Evolutionary conservation across 2,888 invertebrate genomes (phyloP).

Genomic region (Metacarcinus magister): DNA sequence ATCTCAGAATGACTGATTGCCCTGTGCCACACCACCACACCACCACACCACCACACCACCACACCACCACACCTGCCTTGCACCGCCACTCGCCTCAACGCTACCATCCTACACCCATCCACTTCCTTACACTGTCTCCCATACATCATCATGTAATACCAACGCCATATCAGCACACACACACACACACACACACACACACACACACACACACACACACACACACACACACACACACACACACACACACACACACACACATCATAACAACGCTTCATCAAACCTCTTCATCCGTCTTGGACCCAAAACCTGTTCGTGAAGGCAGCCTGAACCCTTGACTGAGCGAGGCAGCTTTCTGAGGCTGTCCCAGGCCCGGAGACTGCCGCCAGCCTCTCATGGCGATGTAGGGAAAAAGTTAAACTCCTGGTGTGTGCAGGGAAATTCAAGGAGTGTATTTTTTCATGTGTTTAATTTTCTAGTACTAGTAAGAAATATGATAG

Average conservation of each 20-base stretch:
- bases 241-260: slow-evolving; percentile 60
- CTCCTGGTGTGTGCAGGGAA: not conserved
- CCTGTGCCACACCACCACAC: not conserved
- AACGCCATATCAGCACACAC: not conserved
- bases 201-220: slow-evolving; percentile 58
- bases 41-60: no score
- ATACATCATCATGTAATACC: not conserved
- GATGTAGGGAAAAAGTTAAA: not conserved
- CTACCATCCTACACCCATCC: no score
- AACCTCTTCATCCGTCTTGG: not conserved
- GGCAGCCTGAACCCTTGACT: not conserved
- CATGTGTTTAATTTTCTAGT: not conserved
- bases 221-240: slow-evolving; percentile 39
- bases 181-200: slow-evolving; percentile 51
- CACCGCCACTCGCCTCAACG: no score
- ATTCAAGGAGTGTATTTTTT: not conserved
- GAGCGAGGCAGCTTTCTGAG: not conserved
- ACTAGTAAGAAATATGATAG: not conserved
- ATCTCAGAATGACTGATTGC: no score
- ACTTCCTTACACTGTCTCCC: no score
- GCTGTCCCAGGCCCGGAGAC: not conserved
- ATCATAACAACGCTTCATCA: not conserved
- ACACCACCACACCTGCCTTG: not conserved
- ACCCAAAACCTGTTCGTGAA: no score
- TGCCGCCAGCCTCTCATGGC: not conserved